Base-by-base conservation (phyloP, 2,797 vertebrate species). In the Coilia nasus region DNA sequence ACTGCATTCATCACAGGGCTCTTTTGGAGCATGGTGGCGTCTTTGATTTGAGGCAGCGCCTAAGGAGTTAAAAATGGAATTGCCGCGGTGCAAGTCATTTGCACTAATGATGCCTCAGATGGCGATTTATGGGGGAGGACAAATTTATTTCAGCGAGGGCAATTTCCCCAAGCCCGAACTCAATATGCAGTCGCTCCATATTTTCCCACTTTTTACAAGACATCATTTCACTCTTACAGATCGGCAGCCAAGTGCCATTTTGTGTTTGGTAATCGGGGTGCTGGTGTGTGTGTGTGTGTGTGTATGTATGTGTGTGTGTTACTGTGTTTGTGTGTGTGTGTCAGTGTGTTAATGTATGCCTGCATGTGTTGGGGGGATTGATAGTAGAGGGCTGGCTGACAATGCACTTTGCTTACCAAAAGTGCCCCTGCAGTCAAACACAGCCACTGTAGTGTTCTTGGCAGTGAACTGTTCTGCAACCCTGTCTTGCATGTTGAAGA, bases 21-120 rank as follows among this genome's bases (percentile, higher is more conserved):
- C 71, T 41, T 78, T 44, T 44, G 71, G 31, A 78, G 71, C 31
- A 10, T 54, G 50, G 50, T 31, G 21, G 31, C 31, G 17, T 28
- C 47, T 71, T 83, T 62, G 82, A 83, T 83, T 54, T 50, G 46
- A 54, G 15, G 71, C 21, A 31, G 19, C 44, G 56, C 54, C 80
- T 83, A 14, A 81, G 50, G 56, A 78, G 35, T 54, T 44, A 71
- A 44, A 9, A 25, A 56, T 56, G 83, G 23, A 82, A 50, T 84
- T 46, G 83, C 46, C 57, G 21, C 50, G 84, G 60, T 81, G 62
- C 82, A 71, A 78, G 25, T 84, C 81, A 81, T 86, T 86, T 86
- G 67, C 56, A n/a, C 81, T 82, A 88, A 86, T 86, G 81, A 83
- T 84, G 83, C 57, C 80, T 87, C 80, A 82, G 80, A 85, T 89